phyloP scores from a whole-genome alignment of 2,797 vertebrate species.

The Mormyrus proboscirostris region DNA sequence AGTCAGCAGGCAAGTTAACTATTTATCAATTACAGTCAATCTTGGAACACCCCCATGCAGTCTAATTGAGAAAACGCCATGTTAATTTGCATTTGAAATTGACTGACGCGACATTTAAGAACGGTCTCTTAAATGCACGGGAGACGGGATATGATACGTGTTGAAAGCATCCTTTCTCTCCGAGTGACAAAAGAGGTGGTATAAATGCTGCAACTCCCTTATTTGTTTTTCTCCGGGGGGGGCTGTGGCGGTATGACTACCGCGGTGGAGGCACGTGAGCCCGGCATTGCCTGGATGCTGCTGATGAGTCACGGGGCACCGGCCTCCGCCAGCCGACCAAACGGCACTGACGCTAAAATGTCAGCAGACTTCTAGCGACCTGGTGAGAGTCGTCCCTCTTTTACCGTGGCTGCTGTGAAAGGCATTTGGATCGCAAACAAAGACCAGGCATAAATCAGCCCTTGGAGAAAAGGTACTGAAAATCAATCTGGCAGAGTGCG shows the following conservation, averaged over 20 bases:
- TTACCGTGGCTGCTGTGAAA: background rate
- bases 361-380: background rate
- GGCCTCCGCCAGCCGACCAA: background rate
- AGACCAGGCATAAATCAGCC: background rate
- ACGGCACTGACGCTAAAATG: background rate
- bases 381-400: background rate
- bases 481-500: background rate
- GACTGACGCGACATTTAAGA: background rate
- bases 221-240: background rate
- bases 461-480: background rate
- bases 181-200: background rate
- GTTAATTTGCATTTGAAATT: background rate
- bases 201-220: background rate
- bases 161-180: background rate
- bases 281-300: background rate
- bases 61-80: background rate
- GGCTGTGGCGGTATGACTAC: background rate
- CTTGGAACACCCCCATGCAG: background rate
- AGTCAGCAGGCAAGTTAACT: background rate
- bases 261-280: background rate
- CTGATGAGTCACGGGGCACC: background rate
- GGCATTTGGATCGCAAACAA: conserved; percentile 12
- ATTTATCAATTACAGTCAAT: background rate
- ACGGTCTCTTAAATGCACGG: background rate
- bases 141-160: background rate